Percentiles rank a stretch among this genome's conserved stretches.
Evolutionary conservation across 2,888 invertebrate species (phyloP).

Genomic region (Alentia gelatinosa): DNA sequence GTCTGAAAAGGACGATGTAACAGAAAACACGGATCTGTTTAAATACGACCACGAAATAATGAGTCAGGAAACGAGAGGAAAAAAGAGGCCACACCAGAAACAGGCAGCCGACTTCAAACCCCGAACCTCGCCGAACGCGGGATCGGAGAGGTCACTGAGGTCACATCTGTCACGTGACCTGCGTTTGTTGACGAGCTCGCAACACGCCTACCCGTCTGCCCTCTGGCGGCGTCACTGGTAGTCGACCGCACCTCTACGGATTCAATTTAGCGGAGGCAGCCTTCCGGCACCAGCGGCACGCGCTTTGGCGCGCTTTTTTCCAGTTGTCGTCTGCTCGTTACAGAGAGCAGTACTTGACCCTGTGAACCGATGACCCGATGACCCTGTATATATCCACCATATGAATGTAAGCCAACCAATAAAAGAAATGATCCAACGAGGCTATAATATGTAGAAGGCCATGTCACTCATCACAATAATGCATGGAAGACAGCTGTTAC

Average conservation of each 20-base stretch:
- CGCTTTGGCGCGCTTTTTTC: constrained; percentile 8
- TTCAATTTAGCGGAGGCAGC: not conserved
- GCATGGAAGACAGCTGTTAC: too few relatives aligned
- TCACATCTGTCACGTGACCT: constrained; percentile 3
- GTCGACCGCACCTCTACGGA: not conserved
- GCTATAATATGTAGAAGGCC: too few relatives aligned
- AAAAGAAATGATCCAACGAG: too few relatives aligned
- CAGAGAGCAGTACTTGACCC: not conserved
- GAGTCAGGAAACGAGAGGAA: not conserved
- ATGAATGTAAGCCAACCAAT: too few relatives aligned
- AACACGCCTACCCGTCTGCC: not conserved
- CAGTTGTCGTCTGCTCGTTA: constrained; percentile 5
- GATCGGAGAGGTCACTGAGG: not conserved
- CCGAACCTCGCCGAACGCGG: too few relatives aligned
- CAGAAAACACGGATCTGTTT: too few relatives aligned
- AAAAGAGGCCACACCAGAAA: not conserved
- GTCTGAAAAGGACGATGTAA: too few relatives aligned
- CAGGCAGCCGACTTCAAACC: not conserved
- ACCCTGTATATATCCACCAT: not conserved
- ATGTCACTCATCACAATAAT: too few relatives aligned
- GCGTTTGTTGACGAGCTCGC: not conserved
- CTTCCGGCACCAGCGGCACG: not conserved
- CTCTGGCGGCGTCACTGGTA: not conserved
- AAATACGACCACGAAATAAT: not conserved
- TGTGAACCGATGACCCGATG: not conserved